A percentile compares a stretch with the other conserved stretches of the same genome.
Evolutionary conservation across 2,113 vertebrate genomes (phyloP).

Genomic region (Antechinus stuartii): DNA sequence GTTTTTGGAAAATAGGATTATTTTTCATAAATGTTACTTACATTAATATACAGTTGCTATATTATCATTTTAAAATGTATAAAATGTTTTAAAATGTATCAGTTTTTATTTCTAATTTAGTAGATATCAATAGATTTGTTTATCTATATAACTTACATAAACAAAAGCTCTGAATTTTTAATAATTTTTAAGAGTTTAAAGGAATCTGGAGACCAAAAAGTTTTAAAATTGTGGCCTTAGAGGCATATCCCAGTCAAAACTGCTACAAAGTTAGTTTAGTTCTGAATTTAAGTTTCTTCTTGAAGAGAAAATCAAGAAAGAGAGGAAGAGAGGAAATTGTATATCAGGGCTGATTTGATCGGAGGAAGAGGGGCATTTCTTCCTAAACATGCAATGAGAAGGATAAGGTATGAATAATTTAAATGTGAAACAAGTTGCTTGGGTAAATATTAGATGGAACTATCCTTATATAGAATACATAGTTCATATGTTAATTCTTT

Average conservation of each 20-base stretch:
- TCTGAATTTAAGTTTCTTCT: not conserved
- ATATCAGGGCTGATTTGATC: not conserved
- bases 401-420: not conserved
- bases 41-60: not conserved
- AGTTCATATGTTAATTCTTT: slow-evolving; percentile 7
- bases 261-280: not conserved
- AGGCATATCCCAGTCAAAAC: not conserved
- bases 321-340: not conserved
- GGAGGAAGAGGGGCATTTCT: not conserved
- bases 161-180: not conserved
- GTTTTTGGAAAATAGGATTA: not conserved
- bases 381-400: not conserved
- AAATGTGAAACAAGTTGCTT: not conserved
- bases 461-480: not conserved
- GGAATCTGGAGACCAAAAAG: not conserved
- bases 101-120: not conserved
- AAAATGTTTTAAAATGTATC: not conserved
- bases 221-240: not conserved
- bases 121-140: not conserved
- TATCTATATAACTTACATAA: not conserved
- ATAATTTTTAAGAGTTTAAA: not conserved
- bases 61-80: not conserved
- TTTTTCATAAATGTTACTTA: not conserved
- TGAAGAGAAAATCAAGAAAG: not conserved
- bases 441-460: not conserved